These are phyloP conservation scores for Baronia brevicornis DNA, from an alignment of 2,888 invertebrate species.

Conservation along the genomic window DNA sequence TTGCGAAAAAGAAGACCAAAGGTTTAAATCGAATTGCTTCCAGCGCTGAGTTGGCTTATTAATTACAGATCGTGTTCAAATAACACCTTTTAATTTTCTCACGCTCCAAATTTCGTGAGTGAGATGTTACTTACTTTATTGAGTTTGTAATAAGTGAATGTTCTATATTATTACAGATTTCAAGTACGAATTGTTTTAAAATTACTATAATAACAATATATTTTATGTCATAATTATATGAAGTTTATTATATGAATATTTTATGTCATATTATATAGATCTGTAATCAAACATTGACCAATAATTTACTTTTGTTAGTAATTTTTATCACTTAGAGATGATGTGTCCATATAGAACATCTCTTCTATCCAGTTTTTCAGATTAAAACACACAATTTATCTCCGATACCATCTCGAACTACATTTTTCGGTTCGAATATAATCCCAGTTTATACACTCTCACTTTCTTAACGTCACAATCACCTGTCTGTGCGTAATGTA, in stretches of 20 bases:
- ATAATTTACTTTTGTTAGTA: slow-evolving; percentile 1
- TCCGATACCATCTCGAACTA: slow-evolving; percentile 43
- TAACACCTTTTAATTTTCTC: slow-evolving; percentile 1
- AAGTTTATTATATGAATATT: too few relatives aligned
- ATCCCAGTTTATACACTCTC: slow-evolving; percentile 39
- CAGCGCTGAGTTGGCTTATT: slow-evolving; percentile 21
- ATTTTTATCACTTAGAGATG: slow-evolving; percentile 48
- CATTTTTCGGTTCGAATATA: slow-evolving; percentile 28
- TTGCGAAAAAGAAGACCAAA: slow-evolving; percentile 27
- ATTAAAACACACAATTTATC: slow-evolving; percentile 37
- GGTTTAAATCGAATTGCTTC: slow-evolving; percentile 16
- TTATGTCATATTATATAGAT: too few relatives aligned
- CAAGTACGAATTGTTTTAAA: too few relatives aligned
- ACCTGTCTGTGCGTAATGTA: slow-evolving; percentile 15
- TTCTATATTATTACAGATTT: too few relatives aligned
- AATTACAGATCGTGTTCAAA: slow-evolving; percentile 5
- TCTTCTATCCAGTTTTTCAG: slow-evolving; percentile 41
- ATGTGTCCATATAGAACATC: slow-evolving; percentile 41
- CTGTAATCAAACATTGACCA: too few relatives aligned
- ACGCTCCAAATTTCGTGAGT: too few relatives aligned
- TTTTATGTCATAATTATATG: too few relatives aligned
- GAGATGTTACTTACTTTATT: too few relatives aligned
- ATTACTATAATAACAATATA: too few relatives aligned
- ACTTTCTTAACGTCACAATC: slow-evolving; percentile 42
- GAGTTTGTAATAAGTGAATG: too few relatives aligned